Conservation (phyloP, 1,140 invertebrate species). For the Grapholita molesta region DNA sequence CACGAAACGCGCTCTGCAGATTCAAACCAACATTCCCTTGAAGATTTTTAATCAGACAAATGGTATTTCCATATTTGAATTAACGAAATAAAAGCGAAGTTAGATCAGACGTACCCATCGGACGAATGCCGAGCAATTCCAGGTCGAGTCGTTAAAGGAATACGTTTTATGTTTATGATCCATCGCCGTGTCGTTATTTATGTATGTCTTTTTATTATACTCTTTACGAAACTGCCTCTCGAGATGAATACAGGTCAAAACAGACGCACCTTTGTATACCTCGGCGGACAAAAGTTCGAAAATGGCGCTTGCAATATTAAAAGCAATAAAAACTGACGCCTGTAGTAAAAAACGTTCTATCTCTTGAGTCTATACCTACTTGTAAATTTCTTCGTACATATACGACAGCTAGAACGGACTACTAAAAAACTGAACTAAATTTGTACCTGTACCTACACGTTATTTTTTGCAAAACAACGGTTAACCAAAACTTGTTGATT, state of each 20-base stretch:
- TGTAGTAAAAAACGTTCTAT: background rate
- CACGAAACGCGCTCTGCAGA: background rate
- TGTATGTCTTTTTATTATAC: slow-evolving; percentile 32
- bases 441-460: background rate
- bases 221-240: slow-evolving; percentile 12
- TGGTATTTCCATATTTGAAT: slow-evolving; percentile 5
- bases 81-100: slow-evolving; percentile 32
- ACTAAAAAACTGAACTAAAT: no score
- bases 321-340: slow-evolving; percentile 25
- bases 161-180: slow-evolving; percentile 44
- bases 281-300: slow-evolving; percentile 32
- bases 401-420: no score
- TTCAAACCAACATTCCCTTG: background rate
- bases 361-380: background rate
- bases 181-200: slow-evolving; percentile 30
- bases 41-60: background rate
- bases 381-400: background rate
- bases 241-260: slow-evolving; percentile 11
- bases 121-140: slow-evolving; percentile 5
- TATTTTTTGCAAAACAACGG: background rate
- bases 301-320: slow-evolving; percentile 39
- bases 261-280: background rate
- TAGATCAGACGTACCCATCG: slow-evolving; percentile 18
- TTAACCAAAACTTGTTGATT: background rate
- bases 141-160: slow-evolving; percentile 25